These are phyloP conservation scores for Rhabditoides inermis DNA, from an alignment of 2,888 invertebrate genomes.

Conservation along the genomic window DNA sequence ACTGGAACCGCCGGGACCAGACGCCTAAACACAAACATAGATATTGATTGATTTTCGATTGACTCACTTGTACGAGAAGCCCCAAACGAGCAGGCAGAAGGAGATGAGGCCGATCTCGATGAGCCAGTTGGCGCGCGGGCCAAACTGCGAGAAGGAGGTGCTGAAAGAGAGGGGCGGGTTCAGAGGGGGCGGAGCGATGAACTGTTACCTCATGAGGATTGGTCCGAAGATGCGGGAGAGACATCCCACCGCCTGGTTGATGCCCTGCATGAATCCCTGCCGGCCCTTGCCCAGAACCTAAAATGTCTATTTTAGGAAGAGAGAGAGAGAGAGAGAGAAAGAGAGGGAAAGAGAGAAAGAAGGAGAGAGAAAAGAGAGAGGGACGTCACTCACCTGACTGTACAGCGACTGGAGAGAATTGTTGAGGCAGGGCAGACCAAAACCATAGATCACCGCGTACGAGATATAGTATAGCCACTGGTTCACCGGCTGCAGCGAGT, in stretches of 20 bases:
- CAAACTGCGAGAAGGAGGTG: conserved; percentile 17
- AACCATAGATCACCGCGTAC: conserved; percentile 24
- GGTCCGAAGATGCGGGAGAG: conserved; percentile 30
- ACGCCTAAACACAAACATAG: too few species aligned
- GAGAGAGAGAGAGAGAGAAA: too few species aligned
- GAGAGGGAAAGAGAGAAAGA: too few species aligned
- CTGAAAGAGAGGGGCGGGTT: conserved; percentile 1
- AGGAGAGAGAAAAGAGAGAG: too few species aligned
- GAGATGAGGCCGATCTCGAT: conserved; percentile 21
- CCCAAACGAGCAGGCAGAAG: conserved; percentile 20
- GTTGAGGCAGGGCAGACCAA: conserved; percentile 24
- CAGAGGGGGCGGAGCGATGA: not conserved
- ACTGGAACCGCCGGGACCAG: too few species aligned
- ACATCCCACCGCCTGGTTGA: conserved; percentile 30
- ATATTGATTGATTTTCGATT: too few species aligned
- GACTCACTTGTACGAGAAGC: too few species aligned
- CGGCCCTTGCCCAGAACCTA: conserved; percentile 9
- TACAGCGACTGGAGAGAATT: conserved; percentile 33
- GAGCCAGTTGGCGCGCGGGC: conserved; percentile 27
- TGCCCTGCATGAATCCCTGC: conserved; percentile 27
- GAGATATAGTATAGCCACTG: conserved; percentile 21
- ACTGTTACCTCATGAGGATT: conserved; percentile 25
- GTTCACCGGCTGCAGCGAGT: conserved; percentile 15
- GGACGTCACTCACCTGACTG: too few species aligned
- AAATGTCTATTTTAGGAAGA: too few species aligned